Evolutionary conservation across 2,888 invertebrate species (phyloP).

Genomic region (Reticulitermes lucifugus): DNA sequence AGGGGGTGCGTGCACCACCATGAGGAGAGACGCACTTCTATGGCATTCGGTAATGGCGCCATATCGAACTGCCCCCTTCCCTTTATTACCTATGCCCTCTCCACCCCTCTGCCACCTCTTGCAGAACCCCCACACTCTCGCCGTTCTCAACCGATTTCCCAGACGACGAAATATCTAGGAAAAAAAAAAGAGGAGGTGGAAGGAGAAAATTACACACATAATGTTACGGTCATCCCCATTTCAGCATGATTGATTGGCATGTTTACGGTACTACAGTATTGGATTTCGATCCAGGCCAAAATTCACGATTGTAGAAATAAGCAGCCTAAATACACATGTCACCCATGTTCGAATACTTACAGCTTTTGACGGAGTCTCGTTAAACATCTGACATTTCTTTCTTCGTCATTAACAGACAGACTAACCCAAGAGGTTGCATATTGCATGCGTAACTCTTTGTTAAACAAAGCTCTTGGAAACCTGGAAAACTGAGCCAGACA

Average conservation of each 20-base stretch:
- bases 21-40: conserved; percentile 17
- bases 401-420: too few species aligned
- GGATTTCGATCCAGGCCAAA: too few species aligned
- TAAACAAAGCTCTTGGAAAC: too few species aligned
- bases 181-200: not conserved
- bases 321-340: too few species aligned
- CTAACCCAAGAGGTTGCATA: too few species aligned
- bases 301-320: too few species aligned
- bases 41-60: conserved; percentile 24
- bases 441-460: too few species aligned
- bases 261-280: too few species aligned
- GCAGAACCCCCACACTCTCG: not conserved
- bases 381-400: too few species aligned
- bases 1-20: not conserved
- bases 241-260: not conserved
- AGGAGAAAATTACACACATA: conserved; percentile 1
- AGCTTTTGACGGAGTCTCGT: too few species aligned
- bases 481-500: too few species aligned
- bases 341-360: too few species aligned
- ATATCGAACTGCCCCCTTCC: conserved; percentile 18
- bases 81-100: conserved; percentile 7
- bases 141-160: not conserved
- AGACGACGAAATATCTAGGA: not conserved
- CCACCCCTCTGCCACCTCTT: not conserved
- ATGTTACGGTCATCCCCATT: not conserved